These are phyloP conservation scores for Oxyura jamaicensis DNA, from an alignment of 2,113 vertebrate species.

Conservation along the genomic window DNA sequence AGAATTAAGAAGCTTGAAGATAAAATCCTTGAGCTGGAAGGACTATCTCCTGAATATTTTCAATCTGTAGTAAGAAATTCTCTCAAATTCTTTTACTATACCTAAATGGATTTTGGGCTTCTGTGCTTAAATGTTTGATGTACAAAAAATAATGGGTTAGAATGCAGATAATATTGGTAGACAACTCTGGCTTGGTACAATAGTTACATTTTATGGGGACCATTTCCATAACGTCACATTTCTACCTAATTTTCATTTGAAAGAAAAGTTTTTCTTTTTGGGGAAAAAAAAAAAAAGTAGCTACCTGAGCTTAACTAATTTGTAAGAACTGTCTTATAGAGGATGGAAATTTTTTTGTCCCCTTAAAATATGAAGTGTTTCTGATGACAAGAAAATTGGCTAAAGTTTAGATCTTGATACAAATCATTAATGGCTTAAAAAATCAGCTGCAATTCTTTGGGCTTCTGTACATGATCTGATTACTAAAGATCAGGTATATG, in stretches of 20 bases:
- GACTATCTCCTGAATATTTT: constrained; percentile 98
- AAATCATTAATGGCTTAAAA: not conserved
- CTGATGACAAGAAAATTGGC: not conserved
- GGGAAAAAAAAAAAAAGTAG: not conserved
- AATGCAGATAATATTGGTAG: not conserved
- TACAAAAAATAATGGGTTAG: not conserved
- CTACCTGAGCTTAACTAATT: not conserved
- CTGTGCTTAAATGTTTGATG: not conserved
- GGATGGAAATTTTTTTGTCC: not conserved
- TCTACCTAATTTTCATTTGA: not conserved
- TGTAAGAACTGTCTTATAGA: not conserved
- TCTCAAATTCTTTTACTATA: not conserved
- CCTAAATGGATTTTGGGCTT: not conserved
- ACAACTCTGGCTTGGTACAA: not conserved
- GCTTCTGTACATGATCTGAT: not conserved
- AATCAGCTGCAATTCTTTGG: not conserved
- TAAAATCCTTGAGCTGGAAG: constrained; percentile 96
- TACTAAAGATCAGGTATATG: not conserved
- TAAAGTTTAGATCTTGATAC: not conserved
- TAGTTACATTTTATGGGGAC: not conserved
- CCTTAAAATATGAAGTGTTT: not conserved
- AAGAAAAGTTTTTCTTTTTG: not conserved
- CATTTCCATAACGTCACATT: not conserved
- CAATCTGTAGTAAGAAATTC: constrained; percentile 88
- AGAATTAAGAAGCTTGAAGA: constrained; percentile 96